Conservation (phyloP, 2,888 invertebrate genomes). For the Dorcus hopei region DNA sequence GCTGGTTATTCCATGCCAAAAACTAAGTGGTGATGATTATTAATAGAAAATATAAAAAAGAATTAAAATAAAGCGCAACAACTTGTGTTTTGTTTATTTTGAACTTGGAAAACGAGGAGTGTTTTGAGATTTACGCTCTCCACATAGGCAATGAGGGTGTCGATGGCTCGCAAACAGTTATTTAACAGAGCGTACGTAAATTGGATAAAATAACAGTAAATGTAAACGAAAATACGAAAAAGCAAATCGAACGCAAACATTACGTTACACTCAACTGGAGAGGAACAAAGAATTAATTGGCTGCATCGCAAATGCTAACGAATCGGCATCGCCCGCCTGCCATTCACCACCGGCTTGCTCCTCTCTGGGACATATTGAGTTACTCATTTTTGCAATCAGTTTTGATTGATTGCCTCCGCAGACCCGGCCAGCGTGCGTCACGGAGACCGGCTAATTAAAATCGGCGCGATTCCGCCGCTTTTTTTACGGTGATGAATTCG, state of each 20-base stretch:
- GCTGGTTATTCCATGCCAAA: too few relatives aligned
- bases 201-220: constrained; percentile 13
- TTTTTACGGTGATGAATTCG: constrained; percentile 23
- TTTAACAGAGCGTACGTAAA: constrained; percentile 10
- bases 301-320: constrained; percentile 25
- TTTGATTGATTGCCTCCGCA: constrained; percentile 22
- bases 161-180: constrained; percentile 9
- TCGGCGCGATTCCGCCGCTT: constrained; percentile 24
- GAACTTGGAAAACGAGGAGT: too few relatives aligned
- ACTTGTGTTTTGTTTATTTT: too few relatives aligned
- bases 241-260: constrained; percentile 18
- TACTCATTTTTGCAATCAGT: constrained; percentile 24
- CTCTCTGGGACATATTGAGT: constrained; percentile 21
- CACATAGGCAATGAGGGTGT: neutral
- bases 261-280: constrained; percentile 23
- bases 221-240: constrained; percentile 14
- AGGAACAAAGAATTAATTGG: constrained; percentile 37
- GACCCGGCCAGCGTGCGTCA: constrained; percentile 11
- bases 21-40: too few relatives aligned
- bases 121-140: neutral
- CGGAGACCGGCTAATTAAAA: constrained; percentile 18
- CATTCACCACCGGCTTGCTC: neutral
- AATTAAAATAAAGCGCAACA: too few relatives aligned
- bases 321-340: constrained; percentile 6
- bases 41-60: too few relatives aligned